These are phyloP conservation scores for Dendroctonus valens DNA, from an alignment of 1,140 invertebrate species.

Conservation along the genomic window DNA sequence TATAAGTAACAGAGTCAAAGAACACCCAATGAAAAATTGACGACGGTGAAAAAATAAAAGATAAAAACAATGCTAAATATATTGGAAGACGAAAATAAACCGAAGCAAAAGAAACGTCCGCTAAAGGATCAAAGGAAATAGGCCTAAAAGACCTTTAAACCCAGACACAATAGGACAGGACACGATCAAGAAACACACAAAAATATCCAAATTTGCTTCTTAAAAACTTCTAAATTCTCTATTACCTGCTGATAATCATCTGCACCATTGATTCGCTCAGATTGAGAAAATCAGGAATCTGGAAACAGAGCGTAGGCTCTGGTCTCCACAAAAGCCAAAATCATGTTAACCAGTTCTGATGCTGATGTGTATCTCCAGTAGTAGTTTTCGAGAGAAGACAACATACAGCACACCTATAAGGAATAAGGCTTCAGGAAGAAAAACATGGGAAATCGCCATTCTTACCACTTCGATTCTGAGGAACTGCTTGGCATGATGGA, in stretches of 20 bases:
- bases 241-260: conserved; percentile 81
- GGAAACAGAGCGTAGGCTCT: conserved; percentile 79
- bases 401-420: conserved; percentile 90
- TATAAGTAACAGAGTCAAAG: too few species aligned
- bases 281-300: conserved; percentile 77
- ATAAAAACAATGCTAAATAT: too few species aligned
- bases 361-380: conserved; percentile 94
- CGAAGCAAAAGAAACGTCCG: too few species aligned
- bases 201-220: too few species aligned
- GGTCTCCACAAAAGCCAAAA: conserved; percentile 85
- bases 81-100: too few species aligned
- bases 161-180: too few species aligned
- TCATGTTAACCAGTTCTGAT: conserved; percentile 91
- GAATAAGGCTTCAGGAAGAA: background rate
- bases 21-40: too few species aligned
- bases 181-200: too few species aligned
- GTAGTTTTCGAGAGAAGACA: conserved; percentile 90
- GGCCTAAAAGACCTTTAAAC: too few species aligned
- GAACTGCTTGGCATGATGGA: conserved; percentile 93
- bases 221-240: background rate
- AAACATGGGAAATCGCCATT: conserved; percentile 4
- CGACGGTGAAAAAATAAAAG: too few species aligned
- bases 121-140: too few species aligned
- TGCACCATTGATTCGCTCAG: conserved; percentile 93
- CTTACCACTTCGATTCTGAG: conserved; percentile 83